Evolutionary conservation across 2,797 vertebrate genomes (phyloP).

Genomic region (Gymnocypris eckloni): DNA sequence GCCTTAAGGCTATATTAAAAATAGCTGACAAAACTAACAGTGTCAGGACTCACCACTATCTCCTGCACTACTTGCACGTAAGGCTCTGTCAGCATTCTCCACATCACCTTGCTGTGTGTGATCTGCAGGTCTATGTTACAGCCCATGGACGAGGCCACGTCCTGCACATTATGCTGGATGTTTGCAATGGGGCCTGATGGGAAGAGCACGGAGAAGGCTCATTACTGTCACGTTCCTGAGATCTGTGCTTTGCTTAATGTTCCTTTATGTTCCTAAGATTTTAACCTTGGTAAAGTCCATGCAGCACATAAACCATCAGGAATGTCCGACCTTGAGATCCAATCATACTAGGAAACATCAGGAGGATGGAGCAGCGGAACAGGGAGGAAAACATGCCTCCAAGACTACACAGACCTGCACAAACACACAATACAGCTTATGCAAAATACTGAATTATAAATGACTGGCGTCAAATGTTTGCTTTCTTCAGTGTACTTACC

Average conservation of each 20-base stretch:
- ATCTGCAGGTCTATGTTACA: constrained; percentile 90
- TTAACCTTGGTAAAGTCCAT: constrained; percentile 80
- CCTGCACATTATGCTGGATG: constrained; percentile 79
- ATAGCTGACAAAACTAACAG: background rate
- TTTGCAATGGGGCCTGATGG: constrained; percentile 85
- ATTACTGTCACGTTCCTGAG: background rate
- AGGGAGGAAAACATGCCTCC: constrained; percentile 80
- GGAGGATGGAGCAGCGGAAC: constrained; percentile 83
- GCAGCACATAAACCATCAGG: constrained; percentile 78
- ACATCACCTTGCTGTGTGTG: constrained; percentile 78
- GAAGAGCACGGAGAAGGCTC: background rate
- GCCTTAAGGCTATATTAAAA: background rate
- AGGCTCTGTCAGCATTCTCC: constrained; percentile 75
- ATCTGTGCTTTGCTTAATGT: background rate
- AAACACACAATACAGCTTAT: constrained; percentile 37
- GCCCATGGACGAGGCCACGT: constrained; percentile 80
- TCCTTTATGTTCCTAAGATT: background rate
- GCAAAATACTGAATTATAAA: background rate
- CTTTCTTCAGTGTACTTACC: constrained; percentile 66
- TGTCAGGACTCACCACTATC: constrained; percentile 75
- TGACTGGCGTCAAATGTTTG: background rate
- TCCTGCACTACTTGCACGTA: constrained; percentile 74
- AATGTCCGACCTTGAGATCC: constrained; percentile 85
- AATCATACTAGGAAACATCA: constrained; percentile 84
- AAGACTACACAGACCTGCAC: constrained; percentile 78